Conservation (phyloP, 2,797 vertebrate genomes). For the Acanthurus tractus region DNA sequence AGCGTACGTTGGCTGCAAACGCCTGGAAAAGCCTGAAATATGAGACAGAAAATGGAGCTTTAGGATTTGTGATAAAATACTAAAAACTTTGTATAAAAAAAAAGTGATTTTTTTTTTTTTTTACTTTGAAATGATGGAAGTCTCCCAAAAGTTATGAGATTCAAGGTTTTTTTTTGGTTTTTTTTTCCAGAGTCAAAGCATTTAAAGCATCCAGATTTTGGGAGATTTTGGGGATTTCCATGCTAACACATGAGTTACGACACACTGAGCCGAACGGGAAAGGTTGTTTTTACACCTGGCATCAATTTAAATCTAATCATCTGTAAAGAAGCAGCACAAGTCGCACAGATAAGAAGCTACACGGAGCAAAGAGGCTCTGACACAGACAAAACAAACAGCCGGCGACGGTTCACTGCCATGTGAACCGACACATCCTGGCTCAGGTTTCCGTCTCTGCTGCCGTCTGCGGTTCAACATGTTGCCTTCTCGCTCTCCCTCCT, state of each 20-base stretch:
- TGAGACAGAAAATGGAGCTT: neutral
- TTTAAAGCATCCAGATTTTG: constrained; percentile 9
- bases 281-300: constrained; percentile 20
- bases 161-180: constrained; percentile 4
- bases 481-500: constrained; percentile 63
- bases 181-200: neutral
- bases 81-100: neutral
- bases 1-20: neutral
- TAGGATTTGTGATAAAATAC: constrained; percentile 13
- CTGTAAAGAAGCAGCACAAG: neutral
- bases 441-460: neutral
- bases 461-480: constrained; percentile 43
- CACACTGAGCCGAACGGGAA: constrained; percentile 7
- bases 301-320: constrained; percentile 25
- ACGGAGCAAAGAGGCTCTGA: neutral
- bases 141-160: neutral
- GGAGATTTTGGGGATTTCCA: constrained; percentile 41
- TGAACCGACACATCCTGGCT: constrained; percentile 1
- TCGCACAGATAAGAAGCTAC: neutral
- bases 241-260: constrained; percentile 4
- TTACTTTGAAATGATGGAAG: constrained; percentile 22
- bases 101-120: neutral
- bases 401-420: neutral
- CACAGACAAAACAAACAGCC: constrained; percentile 2
- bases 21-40: neutral